Evolutionary conservation across 37 sponge, comb jelly and placozoan species (phyloP), one percentile per base, ranked within the genome.

Genomic region (Crambe crambe): DNA sequence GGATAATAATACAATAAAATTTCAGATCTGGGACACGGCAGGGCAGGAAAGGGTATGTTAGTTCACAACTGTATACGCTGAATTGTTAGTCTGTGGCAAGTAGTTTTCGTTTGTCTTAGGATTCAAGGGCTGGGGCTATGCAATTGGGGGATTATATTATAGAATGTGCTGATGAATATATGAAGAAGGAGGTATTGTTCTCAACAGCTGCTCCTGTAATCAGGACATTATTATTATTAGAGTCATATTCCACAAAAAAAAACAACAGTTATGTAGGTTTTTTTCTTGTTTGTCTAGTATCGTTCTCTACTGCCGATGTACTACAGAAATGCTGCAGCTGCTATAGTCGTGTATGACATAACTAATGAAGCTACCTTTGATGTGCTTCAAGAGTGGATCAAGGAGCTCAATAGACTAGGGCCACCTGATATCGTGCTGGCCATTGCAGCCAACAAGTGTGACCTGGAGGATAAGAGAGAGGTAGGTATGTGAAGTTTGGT

Each of bases 1-100:
- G 42, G 81, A 92, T 42, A 77, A 56, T 29, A 76, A 78, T 9
- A 84, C 96, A 1, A 83, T 76, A 0, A 80, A 85, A 58, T 95
- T 84, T 80, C 96, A 95, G 59, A 95, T 95, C 25, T 95, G 96
- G 96, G 96, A 95, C 74, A 92, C 93, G 67, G 93, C 94, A 31
- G 96, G 93, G 1, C 94, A 95, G 56, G 94, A 95, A 61, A 89
- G 85, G 66, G 93, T 92, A 72, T 56, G 82, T 64, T 15, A 12
- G 34, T n/a, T n/a, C n/a, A n/a, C n/a, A n/a, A n/a, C n/a, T 8
- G 6, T 30, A 42, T n/a, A n/a, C n/a, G n/a, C n/a, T n/a, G n/a
- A n/a, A n/a, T n/a, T n/a, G n/a, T n/a, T n/a, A n/a, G n/a, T n/a
- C n/a, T n/a, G n/a, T n/a, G n/a, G n/a, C n/a, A n/a, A n/a, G n/a